A percentile compares a stretch with the other conserved stretches of the same genome.
phyloP scores from a whole-genome alignment of 1,140 invertebrate genomes.

The Eupristina koningsbergeri region DNA sequence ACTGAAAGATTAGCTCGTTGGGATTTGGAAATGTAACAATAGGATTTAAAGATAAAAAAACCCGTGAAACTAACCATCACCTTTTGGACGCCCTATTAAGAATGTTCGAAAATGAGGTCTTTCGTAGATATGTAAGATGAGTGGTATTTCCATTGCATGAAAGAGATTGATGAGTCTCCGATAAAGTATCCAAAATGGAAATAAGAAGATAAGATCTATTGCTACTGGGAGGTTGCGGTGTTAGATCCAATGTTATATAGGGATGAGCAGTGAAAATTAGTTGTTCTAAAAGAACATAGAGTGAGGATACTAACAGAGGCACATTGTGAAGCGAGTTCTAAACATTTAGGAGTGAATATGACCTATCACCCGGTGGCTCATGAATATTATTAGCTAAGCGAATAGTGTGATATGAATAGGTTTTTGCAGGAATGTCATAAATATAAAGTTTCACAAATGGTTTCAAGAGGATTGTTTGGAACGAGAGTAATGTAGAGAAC shows the following conservation, averaged over 20 bases:
- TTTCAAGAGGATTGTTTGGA: background rate
- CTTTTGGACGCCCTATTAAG: no score
- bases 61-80: no score
- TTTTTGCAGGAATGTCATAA: background rate
- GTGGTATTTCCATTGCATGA: background rate
- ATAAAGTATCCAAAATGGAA: conserved; percentile 19
- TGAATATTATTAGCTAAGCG: conserved; percentile 32
- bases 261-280: conserved; percentile 23
- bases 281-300: background rate
- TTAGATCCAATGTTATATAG: background rate
- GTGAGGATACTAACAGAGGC: background rate
- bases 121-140: background rate
- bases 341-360: conserved; percentile 28
- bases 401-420: background rate
- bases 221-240: background rate
- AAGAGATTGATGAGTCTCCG: background rate
- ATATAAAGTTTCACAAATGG: background rate
- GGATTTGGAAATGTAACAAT: no score
- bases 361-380: conserved; percentile 19
- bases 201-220: conserved; percentile 6
- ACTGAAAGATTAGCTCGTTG: no score
- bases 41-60: no score
- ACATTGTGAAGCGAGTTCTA: background rate
- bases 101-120: background rate
- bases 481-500: conserved; percentile 19